phyloP scores from a whole-genome alignment of 2,797 vertebrate species.

The Thamnophis elegans region DNA sequence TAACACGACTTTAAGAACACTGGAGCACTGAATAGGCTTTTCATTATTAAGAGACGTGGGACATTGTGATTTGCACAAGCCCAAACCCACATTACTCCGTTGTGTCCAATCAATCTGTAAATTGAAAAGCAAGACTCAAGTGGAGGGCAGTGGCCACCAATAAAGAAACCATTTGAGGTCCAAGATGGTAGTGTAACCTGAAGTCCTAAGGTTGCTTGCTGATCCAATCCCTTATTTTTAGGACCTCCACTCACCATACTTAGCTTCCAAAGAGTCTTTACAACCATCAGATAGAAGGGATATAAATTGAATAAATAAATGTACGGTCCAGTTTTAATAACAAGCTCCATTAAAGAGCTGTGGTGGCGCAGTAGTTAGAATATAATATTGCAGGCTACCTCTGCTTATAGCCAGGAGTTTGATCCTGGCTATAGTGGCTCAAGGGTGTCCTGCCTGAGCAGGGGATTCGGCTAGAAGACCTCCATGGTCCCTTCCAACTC shows the following conservation, averaged over 20 bases:
- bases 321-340: neutral
- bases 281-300: neutral
- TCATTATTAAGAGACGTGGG: neutral
- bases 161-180: neutral
- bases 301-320: neutral
- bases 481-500: too few species aligned
- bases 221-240: neutral
- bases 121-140: neutral
- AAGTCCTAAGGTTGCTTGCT: neutral
- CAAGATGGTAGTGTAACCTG: neutral
- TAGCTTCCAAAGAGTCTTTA: neutral
- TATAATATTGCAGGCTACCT: too few species aligned
- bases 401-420: too few species aligned
- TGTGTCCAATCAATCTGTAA: neutral
- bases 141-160: too few species aligned
- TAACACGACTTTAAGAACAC: constrained; percentile 15
- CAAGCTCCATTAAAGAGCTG: neutral
- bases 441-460: too few species aligned
- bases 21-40: neutral
- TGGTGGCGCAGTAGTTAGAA: too few species aligned
- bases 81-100: neutral
- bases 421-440: too few species aligned
- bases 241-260: neutral
- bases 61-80: neutral
- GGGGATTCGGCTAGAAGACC: too few species aligned